Percentiles rank a stretch among this genome's conserved stretches.
Conservation (phyloP, 2,888 invertebrate species). For the Oconnorella tubifera region DNA sequence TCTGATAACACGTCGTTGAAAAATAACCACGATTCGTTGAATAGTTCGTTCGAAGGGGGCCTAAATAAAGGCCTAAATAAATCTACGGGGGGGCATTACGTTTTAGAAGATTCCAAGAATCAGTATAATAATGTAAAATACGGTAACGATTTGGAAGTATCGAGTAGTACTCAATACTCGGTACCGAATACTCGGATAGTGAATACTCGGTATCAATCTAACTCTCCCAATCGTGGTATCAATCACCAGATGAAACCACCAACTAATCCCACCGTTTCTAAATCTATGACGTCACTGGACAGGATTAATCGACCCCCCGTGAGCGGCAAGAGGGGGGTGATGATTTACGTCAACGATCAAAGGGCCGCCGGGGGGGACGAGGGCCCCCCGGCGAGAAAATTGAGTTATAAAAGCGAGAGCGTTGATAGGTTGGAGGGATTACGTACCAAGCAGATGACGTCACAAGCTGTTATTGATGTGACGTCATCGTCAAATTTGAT, state of each 20-base stretch:
- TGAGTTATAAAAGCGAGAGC: conserved; percentile 2
- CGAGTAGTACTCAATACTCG: not conserved
- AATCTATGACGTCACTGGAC: not conserved
- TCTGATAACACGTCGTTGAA: not conserved
- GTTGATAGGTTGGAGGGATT: not conserved
- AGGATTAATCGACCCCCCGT: not conserved
- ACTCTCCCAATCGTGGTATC: not conserved
- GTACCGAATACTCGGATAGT: too few species aligned
- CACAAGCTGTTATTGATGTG: not conserved
- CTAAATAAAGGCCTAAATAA: not conserved
- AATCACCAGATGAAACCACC: not conserved
- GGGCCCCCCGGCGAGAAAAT: not conserved
- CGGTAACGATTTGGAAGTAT: not conserved
- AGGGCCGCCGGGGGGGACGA: not conserved
- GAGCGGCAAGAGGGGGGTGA: not conserved
- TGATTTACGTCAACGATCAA: too few species aligned
- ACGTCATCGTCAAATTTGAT: not conserved
- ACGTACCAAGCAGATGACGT: too few species aligned
- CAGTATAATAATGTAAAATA: too few species aligned
- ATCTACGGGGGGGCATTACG: not conserved
- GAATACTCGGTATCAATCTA: not conserved
- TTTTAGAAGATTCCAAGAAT: too few species aligned
- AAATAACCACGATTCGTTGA: not conserved
- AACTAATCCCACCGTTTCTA: not conserved
- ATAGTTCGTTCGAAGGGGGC: not conserved